Conservation (phyloP, 2,797 vertebrate genomes). For the Stomatorhinus walkeri region DNA sequence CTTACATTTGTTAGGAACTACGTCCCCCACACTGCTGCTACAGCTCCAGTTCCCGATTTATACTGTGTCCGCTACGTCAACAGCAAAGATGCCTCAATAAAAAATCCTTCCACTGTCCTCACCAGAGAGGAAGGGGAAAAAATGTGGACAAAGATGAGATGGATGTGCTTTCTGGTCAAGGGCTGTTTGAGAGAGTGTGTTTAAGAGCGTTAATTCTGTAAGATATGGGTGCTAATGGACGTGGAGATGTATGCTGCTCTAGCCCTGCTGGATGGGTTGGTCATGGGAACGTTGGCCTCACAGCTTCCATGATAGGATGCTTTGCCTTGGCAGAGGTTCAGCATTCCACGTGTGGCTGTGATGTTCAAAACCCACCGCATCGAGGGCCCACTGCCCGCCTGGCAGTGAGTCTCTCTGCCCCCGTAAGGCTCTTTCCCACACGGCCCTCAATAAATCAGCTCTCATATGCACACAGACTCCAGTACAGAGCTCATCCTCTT, state of each 20-base stretch:
- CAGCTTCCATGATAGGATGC: constrained; percentile 58
- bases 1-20: not conserved
- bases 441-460: not conserved
- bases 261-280: not conserved
- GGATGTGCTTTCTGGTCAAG: not conserved
- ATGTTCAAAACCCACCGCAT: constrained; percentile 66
- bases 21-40: not conserved
- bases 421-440: constrained; percentile 42
- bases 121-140: not conserved
- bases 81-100: not conserved
- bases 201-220: not conserved
- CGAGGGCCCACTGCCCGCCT: constrained; percentile 33
- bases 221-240: not conserved
- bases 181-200: not conserved
- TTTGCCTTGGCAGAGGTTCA: constrained; percentile 67
- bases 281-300: constrained; percentile 47
- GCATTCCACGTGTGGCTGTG: constrained; percentile 73
- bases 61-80: not conserved
- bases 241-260: not conserved
- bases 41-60: not conserved
- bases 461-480: not conserved
- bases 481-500: not conserved
- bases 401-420: constrained; percentile 19
- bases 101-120: not conserved
- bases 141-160: not conserved